These are phyloP conservation scores for Morus bassanus DNA, from an alignment of 2,797 vertebrate genomes.

Conservation along the genomic window DNA sequence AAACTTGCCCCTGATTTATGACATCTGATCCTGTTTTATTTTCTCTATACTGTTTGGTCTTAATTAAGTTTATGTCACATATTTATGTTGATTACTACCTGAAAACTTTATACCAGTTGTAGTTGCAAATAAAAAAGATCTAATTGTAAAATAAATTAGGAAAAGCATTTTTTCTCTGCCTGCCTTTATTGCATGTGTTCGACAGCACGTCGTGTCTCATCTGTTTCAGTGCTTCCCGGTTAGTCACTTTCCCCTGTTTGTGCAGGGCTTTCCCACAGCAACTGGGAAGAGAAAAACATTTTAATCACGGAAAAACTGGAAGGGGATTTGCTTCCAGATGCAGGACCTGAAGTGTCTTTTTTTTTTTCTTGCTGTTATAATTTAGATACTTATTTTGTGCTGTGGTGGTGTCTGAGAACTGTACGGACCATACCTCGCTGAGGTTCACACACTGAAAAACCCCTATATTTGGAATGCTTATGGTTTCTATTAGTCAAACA, in stretches of 20 bases:
- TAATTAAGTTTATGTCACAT: not conserved
- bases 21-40: not conserved
- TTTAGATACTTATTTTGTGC: not conserved
- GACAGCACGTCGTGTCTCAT: not conserved
- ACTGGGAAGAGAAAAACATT: not conserved
- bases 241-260: slow-evolving; percentile 40
- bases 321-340: not conserved
- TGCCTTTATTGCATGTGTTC: not conserved
- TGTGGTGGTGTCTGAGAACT: not conserved
- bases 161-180: not conserved
- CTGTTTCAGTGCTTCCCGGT: not conserved
- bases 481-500: not conserved
- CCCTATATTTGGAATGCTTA: not conserved
- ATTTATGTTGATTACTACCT: not conserved
- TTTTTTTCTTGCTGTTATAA: not conserved
- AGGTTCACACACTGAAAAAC: not conserved
- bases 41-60: not conserved
- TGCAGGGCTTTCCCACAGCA: slow-evolving; percentile 9
- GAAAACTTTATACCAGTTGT: not conserved
- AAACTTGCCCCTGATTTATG: not conserved
- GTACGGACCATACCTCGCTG: not conserved
- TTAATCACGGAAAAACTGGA: not conserved
- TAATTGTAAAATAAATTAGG: not conserved
- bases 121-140: not conserved
- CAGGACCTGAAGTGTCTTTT: not conserved